These are phyloP conservation scores for Dipus sagitta DNA, from an alignment of 2,797 vertebrate species.

Conservation along the genomic window DNA sequence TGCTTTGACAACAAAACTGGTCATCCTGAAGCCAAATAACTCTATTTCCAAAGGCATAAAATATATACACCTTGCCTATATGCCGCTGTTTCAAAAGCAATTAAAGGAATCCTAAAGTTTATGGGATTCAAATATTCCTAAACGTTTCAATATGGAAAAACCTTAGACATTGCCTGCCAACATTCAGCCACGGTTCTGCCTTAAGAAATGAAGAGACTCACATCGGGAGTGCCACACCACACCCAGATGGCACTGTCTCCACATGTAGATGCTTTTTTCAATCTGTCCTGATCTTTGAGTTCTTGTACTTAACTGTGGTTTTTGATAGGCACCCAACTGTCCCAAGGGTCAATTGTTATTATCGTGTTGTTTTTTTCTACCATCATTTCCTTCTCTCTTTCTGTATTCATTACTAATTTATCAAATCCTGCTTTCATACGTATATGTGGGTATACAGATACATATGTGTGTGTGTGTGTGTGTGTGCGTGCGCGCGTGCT, in stretches of 20 bases:
- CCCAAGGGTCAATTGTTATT: neutral
- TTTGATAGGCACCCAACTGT: neutral
- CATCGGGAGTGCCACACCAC: neutral
- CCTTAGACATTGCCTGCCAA: constrained; percentile 77
- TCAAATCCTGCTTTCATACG: neutral
- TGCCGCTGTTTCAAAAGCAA: constrained; percentile 36
- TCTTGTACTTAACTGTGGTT: neutral
- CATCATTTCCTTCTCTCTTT: neutral
- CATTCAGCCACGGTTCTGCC: constrained; percentile 28
- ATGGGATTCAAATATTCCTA: constrained; percentile 68
- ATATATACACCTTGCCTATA: constrained; percentile 25
- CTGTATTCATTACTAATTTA: neutral
- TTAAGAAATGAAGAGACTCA: neutral
- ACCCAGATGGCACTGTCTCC: neutral
- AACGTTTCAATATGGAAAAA: constrained; percentile 82
- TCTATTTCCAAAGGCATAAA: constrained; percentile 19
- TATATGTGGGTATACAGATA: no score
- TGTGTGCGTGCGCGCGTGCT: neutral
- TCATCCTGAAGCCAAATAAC: constrained; percentile 63
- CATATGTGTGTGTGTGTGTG: neutral
- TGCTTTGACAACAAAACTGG: constrained; percentile 58
- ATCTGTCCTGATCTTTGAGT: neutral
- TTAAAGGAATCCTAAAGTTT: constrained; percentile 56
- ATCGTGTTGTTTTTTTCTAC: neutral
- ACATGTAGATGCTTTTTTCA: neutral